Base-by-base conservation (phyloP, 2,797 vertebrate species). In the Leptodactylus fallax region DNA sequence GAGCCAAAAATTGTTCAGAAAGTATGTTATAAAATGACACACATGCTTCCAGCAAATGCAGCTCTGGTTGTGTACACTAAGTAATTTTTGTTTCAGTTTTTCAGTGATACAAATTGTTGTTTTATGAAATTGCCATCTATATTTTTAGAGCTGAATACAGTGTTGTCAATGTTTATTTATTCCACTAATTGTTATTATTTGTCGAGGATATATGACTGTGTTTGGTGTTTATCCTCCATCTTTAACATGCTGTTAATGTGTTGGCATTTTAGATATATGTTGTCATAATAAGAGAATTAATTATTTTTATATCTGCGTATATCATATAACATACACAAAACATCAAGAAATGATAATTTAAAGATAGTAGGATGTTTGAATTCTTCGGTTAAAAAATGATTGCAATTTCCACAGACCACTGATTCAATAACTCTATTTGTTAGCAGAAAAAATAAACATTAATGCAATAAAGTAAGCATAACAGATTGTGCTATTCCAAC, bases 331-430 rank as follows among this genome's bases (percentile, higher is more conserved):
- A 49, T 17, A 53, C 19, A 13, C 71, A 49, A 77, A 19, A 47
- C 71, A 83, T 53, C 10, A 69, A 74, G n/a, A 53, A 2, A 27
- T 78, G 47, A 23, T 83, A 78, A 84, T 78, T 67, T 58, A 65
- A 69, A 25, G 21, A 83, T 6, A 27, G 61, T 79, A 84, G 19
- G 49, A 67, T 78, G 27, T 14, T 17, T 83, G 49, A 91, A 86
- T 90, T 87, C 90, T 92, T 91, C 79, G 91, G 83, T 92, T 95
- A 94, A 94, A 95, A 95, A 94, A 95, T 91, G 92, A 91, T 90
- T 91, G 93, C 92, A 93, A 93, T 95, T 94, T 95, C 92, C 93
- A 94, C 94, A 95, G 93, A 93, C 92, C 93, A 94, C 90, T 94
- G 94, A 91, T 90, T 93, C 93, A 93, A 92, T 92, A 92, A 92